A percentile compares a stretch with the other conserved stretches of the same genome.
These are phyloP conservation scores for Porites lutea DNA, from an alignment of 64 coral and sea anemone genomes.

Conservation along the genomic window DNA sequence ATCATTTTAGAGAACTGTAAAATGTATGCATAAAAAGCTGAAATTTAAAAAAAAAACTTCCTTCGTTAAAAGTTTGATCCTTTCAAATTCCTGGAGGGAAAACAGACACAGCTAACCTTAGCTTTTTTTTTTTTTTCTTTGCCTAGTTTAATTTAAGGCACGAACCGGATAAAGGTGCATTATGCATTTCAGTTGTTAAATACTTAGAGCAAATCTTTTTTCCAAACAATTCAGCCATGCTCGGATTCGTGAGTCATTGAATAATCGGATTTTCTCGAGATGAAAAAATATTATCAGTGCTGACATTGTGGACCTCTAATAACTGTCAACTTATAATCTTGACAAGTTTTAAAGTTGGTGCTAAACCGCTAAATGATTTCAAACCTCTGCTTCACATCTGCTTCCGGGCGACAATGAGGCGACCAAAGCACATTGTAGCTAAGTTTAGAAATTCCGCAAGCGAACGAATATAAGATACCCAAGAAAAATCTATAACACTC, in stretches of 20 bases:
- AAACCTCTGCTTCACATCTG: conserved; percentile 1
- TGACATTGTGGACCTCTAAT: not conserved
- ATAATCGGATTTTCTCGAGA: not conserved
- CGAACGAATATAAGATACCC: not conserved
- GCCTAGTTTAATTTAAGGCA: too few species aligned
- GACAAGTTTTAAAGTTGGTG: conserved; percentile 44
- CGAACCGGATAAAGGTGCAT: too few species aligned
- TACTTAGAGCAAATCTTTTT: too few species aligned
- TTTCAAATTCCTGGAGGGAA: too few species aligned
- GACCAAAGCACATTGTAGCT: not conserved
- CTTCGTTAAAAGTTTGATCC: too few species aligned
- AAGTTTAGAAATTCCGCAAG: not conserved
- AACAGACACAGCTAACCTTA: too few species aligned
- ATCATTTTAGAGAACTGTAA: too few species aligned
- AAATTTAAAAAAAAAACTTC: too few species aligned
- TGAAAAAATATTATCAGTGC: not conserved
- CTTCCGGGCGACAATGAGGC: conserved; percentile 28
- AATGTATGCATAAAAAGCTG: too few species aligned
- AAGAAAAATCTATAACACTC: not conserved
- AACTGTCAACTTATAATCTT: conserved; percentile 18
- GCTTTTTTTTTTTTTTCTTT: too few species aligned
- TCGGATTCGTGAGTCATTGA: not conserved
- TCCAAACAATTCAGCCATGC: not conserved
- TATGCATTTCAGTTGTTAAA: too few species aligned
- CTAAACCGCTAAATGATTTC: conserved; percentile 11